Base-by-base conservation (phyloP, 2,888 invertebrate genomes). In the Drosophila monieri region DNA sequence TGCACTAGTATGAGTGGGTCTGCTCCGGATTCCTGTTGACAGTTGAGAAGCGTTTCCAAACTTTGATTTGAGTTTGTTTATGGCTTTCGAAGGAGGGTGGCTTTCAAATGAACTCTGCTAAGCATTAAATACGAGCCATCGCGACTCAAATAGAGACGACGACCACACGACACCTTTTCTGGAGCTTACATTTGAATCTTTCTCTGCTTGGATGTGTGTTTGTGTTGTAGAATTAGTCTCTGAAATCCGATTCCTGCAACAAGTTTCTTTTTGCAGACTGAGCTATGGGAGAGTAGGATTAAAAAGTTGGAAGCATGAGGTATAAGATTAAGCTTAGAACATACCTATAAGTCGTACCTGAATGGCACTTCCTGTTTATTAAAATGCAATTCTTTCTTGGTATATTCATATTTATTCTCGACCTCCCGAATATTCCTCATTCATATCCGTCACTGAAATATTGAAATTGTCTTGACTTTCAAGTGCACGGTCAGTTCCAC, bases 41-140 rank as follows among this genome's bases (percentile, higher is more conserved):
- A 78, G 78, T 55, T 72, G 80, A 72, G 74, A 54, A 48, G 55
- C 39, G 55, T 47, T 56, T 18, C 44, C 47, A 37, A 23, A 46
- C 44, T 23, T 58, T 65, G 15, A 9, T 25, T 30, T 43, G 21
- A 12, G 15, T 25, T 18, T 4, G 14, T 14, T 39, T 37, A 21
- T 8, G 37, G n/a, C 14, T 15, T 8, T n/a, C 15, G 49, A 15
- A 15, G 21, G 32, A n/a, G 32, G 48, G 48, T 49, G 57, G 56
- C 15, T 41, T 15, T 12, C 12, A 21, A 21, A 48, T 53, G 49
- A 75, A 60, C 52, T 57, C 56, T 60, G 71, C 48, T 51, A 44
- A 75, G 61, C 66, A 64, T 78, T 81, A 57, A 85, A 81, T 78
- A 78, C 68, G 79, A 83, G 39, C 57, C 51, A 37, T 6, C 25